Evolutionary conservation across 2,797 vertebrate species (phyloP).

Genomic region (Myoxocephalus aenaeus): DNA sequence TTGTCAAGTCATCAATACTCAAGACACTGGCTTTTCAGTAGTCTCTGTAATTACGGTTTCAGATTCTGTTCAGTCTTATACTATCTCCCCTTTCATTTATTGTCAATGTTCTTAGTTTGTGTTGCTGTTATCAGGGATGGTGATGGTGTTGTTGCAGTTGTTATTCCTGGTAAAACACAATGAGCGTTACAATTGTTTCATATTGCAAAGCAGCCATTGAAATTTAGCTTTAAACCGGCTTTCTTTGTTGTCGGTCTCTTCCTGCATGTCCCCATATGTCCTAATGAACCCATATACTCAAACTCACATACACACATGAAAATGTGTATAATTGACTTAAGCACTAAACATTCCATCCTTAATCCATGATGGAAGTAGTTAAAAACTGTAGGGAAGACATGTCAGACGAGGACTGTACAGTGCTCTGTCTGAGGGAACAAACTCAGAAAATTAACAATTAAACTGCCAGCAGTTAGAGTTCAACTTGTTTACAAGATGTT

Average conservation of each 20-base stretch:
- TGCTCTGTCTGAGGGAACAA: constrained; percentile 72
- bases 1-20: constrained; percentile 54
- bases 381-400: constrained; percentile 37
- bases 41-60: constrained; percentile 46
- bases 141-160: neutral
- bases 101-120: constrained; percentile 11
- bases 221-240: neutral
- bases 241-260: neutral
- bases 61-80: constrained; percentile 5
- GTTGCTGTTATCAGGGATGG: neutral
- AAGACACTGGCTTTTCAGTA: constrained; percentile 29
- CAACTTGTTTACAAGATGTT: constrained; percentile 89
- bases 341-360: constrained; percentile 52
- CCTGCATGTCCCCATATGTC: neutral
- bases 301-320: constrained; percentile 18
- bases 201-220: constrained; percentile 1
- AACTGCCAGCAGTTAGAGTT: constrained; percentile 86
- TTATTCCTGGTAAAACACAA: neutral
- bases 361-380: constrained; percentile 38
- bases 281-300: constrained; percentile 16
- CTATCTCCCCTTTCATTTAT: neutral
- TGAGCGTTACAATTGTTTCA: neutral
- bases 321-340: constrained; percentile 68
- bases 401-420: constrained; percentile 51
- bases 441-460: constrained; percentile 88